Percentiles rank a stretch among this genome's conserved stretches.
These are phyloP conservation scores for Tachypleus tridentatus DNA, from an alignment of 1,140 invertebrate genomes.

Conservation along the genomic window DNA sequence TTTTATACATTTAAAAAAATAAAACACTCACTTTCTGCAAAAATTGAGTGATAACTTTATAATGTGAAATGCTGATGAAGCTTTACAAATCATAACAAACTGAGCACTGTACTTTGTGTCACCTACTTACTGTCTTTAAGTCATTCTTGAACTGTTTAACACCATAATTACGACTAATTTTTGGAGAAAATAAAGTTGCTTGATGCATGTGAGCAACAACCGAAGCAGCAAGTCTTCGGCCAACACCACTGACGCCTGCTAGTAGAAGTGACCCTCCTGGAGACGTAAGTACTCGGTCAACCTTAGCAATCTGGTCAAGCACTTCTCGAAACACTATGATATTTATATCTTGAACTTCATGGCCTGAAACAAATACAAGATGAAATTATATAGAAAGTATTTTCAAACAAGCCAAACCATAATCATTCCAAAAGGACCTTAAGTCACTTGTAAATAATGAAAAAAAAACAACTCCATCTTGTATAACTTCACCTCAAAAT, in stretches of 20 bases:
- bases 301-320: constrained; percentile 45
- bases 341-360: constrained; percentile 44
- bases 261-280: constrained; percentile 56
- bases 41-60: no score
- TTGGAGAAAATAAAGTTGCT: constrained; percentile 49
- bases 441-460: constrained; percentile 13
- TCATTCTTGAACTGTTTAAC: constrained; percentile 52
- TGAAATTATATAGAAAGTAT: no score
- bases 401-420: no score
- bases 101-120: neutral
- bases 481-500: neutral
- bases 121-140: constrained; percentile 40
- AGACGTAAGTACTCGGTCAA: constrained; percentile 48
- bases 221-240: constrained; percentile 56
- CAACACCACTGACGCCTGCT: constrained; percentile 59
- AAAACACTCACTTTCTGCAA: no score
- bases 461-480: neutral
- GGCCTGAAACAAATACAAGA: constrained; percentile 32
- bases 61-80: neutral
- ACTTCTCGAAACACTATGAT: constrained; percentile 52
- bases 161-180: constrained; percentile 43
- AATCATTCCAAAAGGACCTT: constrained; percentile 7
- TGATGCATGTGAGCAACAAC: constrained; percentile 58
- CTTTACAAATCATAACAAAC: neutral
- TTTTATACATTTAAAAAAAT: no score